Conservation (phyloP, 1,140 invertebrate genomes). For the Littorina saxatilis region DNA sequence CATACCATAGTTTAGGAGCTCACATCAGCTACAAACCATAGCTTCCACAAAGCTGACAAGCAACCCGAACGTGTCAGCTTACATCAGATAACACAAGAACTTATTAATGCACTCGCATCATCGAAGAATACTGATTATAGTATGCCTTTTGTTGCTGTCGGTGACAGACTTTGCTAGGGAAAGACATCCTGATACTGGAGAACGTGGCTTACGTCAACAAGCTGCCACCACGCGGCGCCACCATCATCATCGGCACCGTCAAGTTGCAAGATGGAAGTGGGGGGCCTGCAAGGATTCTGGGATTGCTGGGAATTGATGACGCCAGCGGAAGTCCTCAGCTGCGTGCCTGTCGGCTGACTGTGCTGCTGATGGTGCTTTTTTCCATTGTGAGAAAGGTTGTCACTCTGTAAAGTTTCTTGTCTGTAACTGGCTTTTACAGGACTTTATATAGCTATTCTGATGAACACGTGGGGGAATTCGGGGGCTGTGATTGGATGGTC, state of each 20-base stretch:
- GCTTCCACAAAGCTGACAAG: no score
- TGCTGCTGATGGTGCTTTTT: neutral
- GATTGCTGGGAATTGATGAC: neutral
- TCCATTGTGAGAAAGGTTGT: neutral
- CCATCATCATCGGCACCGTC: constrained; percentile 50
- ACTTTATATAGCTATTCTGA: no score
- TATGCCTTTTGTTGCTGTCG: neutral
- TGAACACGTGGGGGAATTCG: no score
- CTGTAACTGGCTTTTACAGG: neutral
- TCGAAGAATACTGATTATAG: neutral
- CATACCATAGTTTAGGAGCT: no score
- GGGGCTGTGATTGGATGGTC: no score
- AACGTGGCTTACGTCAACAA: constrained; percentile 54
- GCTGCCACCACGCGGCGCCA: constrained; percentile 51
- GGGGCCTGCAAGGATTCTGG: constrained; percentile 56
- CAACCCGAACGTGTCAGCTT: no score
- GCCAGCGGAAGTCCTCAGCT: neutral
- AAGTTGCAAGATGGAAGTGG: constrained; percentile 58
- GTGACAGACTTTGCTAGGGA: neutral
- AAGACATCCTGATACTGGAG: constrained; percentile 54
- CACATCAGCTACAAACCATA: no score
- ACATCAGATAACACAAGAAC: no score
- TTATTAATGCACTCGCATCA: no score
- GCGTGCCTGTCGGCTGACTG: neutral
- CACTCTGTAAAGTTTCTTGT: neutral